A percentile compares a stretch with the other conserved stretches of the same genome.
Conservation (phyloP, 1,140 invertebrate genomes). For the Drosophila santomea region DNA sequence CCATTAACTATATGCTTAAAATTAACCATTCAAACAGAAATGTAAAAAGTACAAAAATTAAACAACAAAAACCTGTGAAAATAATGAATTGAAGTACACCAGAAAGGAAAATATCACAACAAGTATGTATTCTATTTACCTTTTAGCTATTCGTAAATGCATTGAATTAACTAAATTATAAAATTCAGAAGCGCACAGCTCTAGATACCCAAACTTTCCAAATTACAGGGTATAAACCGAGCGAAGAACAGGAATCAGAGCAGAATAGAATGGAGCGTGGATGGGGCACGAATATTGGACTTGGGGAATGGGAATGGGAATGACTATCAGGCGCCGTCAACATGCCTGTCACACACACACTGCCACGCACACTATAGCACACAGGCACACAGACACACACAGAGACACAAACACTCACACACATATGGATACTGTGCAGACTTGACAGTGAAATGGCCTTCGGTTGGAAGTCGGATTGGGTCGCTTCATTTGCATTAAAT, state of each 20-base stretch:
- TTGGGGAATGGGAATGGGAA: conserved; percentile 28
- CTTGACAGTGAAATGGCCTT: conserved; percentile 72
- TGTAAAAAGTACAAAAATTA: too few species aligned
- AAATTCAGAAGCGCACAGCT: too few species aligned
- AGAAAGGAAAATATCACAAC: too few species aligned
- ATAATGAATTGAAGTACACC: too few species aligned
- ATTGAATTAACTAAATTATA: too few species aligned
- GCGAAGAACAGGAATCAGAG: conserved; percentile 4
- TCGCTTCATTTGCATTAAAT: conserved; percentile 84
- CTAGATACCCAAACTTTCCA: background rate
- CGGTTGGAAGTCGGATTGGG: conserved; percentile 44
- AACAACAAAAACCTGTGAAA: too few species aligned
- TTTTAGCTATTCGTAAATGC: too few species aligned
- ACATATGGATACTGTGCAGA: conserved; percentile 32
- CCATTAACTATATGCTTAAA: too few species aligned
- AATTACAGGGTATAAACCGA: conserved; percentile 1
- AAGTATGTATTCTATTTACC: too few species aligned
- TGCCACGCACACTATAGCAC: conserved; percentile 1
- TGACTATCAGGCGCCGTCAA: conserved; percentile 53
- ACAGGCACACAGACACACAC: background rate
- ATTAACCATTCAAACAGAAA: too few species aligned
- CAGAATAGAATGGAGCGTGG: conserved; percentile 9
- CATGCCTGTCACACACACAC: conserved; percentile 38
- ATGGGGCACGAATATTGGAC: conserved; percentile 8
- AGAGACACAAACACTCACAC: background rate